phyloP scores from a whole-genome alignment of 2,888 invertebrate genomes.

The Protophormia terraenovae region DNA sequence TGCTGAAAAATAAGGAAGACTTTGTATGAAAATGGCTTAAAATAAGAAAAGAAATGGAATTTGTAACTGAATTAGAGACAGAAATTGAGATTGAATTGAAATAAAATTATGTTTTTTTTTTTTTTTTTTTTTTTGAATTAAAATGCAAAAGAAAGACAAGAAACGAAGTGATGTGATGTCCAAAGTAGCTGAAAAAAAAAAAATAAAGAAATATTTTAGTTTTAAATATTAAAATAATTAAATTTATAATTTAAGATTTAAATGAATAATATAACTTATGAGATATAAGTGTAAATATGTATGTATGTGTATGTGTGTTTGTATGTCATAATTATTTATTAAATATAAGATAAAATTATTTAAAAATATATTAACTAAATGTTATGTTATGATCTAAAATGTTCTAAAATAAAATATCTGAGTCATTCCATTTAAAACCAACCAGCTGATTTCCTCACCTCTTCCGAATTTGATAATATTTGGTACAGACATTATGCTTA shows the following conservation, averaged over 20 bases:
- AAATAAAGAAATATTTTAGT: neutral
- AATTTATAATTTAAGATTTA: neutral
- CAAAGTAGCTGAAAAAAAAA: constrained; percentile 26
- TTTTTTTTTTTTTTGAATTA: too few relatives aligned
- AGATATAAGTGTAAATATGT: neutral
- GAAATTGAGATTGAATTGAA: constrained; percentile 10
- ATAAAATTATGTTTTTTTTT: too few relatives aligned
- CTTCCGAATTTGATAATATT: too few relatives aligned
- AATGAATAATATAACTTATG: neutral
- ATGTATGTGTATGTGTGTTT: neutral
- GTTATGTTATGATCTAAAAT: too few relatives aligned
- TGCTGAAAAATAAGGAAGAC: constrained; percentile 76
- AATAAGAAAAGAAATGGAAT: neutral
- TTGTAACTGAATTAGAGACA: neutral
- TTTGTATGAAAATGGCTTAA: constrained; percentile 71
- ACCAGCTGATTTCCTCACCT: too few relatives aligned
- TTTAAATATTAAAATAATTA: neutral
- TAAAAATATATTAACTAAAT: neutral
- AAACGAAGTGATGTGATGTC: constrained; percentile 44
- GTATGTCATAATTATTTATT: neutral
- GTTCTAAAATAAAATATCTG: too few relatives aligned
- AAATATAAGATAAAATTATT: neutral
- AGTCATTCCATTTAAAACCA: too few relatives aligned
- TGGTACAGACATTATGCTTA: too few relatives aligned
- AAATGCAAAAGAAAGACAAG: neutral